phyloP scores from a whole-genome alignment of 2,113 vertebrate species.

The Nanger granti region DNA sequence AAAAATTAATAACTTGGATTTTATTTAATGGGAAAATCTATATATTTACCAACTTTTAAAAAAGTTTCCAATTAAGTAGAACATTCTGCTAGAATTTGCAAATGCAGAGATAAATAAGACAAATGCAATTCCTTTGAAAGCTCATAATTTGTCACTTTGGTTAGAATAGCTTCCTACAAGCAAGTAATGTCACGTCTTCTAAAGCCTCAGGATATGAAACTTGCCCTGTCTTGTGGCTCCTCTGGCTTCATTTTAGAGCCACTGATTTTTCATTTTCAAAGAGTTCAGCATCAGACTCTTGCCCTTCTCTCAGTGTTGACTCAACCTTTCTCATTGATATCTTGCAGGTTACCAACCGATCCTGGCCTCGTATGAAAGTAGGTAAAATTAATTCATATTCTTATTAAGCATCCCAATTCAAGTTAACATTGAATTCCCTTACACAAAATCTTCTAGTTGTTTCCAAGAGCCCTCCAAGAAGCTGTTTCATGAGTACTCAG shows the following conservation, averaged over 20 bases:
- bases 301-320: neutral
- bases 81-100: neutral
- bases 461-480: neutral
- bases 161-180: neutral
- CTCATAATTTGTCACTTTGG: neutral
- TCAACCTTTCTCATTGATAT: neutral
- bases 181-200: neutral
- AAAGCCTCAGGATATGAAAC: neutral
- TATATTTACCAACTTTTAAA: neutral
- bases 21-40: neutral
- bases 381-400: neutral
- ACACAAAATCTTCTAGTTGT: neutral
- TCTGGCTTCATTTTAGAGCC: neutral
- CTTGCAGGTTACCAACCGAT: neutral
- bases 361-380: neutral
- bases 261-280: neutral
- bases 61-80: neutral
- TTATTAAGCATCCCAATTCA: slow-evolving; percentile 25
- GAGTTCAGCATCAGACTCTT: neutral
- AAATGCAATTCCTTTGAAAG: neutral
- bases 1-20: neutral
- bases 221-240: neutral
- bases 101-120: neutral
- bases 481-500: neutral
- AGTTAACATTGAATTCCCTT: neutral